Percentiles rank a stretch among this genome's conserved stretches.
phyloP scores from a whole-genome alignment of 2,888 invertebrate species.

The Drosophila paracracens region DNA sequence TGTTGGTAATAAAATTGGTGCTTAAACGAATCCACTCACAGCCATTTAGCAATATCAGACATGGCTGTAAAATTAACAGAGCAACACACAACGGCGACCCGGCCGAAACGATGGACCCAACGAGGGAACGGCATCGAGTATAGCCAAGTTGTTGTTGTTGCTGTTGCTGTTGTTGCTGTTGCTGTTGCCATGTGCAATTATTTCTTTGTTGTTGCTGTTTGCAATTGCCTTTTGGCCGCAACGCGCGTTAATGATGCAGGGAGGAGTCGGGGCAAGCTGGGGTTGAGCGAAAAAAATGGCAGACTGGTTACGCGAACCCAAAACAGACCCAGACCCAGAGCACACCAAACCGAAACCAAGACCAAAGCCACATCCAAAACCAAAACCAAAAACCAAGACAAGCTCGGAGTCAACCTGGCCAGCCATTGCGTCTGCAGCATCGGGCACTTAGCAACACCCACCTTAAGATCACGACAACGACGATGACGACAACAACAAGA shows the following conservation, averaged over 20 bases:
- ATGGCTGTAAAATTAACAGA: constrained; percentile 82
- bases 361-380: constrained; percentile 1
- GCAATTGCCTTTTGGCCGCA: constrained; percentile 54
- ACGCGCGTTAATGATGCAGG: constrained; percentile 76
- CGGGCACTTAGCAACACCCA: constrained; percentile 77
- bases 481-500: constrained; percentile 24
- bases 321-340: neutral
- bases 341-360: neutral
- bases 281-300: constrained; percentile 56
- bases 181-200: constrained; percentile 61
- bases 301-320: constrained; percentile 64
- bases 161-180: constrained; percentile 16
- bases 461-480: constrained; percentile 70
- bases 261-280: constrained; percentile 42
- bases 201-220: constrained; percentile 50
- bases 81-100: constrained; percentile 70
- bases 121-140: constrained; percentile 33
- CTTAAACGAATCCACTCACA: constrained; percentile 83
- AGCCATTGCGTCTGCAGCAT: constrained; percentile 78
- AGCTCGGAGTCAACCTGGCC: constrained; percentile 30
- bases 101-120: constrained; percentile 29
- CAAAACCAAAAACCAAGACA: neutral
- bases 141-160: constrained; percentile 17
- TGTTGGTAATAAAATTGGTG: constrained; percentile 83
- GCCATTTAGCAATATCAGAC: constrained; percentile 83